Evolutionary conservation across 2,113 vertebrate species (phyloP), one percentile per base, ranked within the genome.

Genomic region (Pterocles gutturalis): DNA sequence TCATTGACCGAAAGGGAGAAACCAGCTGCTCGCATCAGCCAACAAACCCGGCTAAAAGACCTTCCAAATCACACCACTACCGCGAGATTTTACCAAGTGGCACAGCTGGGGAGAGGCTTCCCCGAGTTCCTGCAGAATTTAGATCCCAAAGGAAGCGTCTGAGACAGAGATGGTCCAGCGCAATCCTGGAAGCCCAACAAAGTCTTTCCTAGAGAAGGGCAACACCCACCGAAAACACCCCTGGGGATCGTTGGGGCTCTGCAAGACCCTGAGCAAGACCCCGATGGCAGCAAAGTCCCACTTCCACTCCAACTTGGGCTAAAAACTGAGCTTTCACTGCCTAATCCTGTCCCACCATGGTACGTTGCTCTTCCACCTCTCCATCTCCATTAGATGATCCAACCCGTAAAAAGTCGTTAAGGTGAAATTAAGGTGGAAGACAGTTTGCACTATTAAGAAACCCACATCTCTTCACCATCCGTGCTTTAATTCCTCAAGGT

Each of bases 11-110:
- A 70, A 45, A 31, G 49, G 76, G 54, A 82, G 51, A n/a, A 53
- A 87, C 19, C 72, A 84, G 73, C 87, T 87, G 64, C 73, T 77
- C 10, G 48, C 64, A 61, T 49, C 58, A 46, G 73, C 51, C 17
- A 4, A 6, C 5, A 41, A 65, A 57, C 15, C 0, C 0, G 13
- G 17, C 9, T 13, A 3, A 58, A 67, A 54, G 38, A 33, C 38
- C 26, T 75, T 49, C 73, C 65, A 36, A 54, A 53, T 1, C 54
- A 17, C 79, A 60, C 21, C 4, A 43, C 28, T 15, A 13, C 62
- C 11, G 7, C 0, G 5, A 41, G 36, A 10, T 34, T 26, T 25
- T 33, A 43, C 33, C 17, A 9, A 17, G 49, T 0, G 2, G 55
- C 60, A 38, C 43, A 58, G 38, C 46, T 36, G 49, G 70, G 49